These are phyloP conservation scores for Parascotia fuliginaria DNA, from an alignment of 2,888 invertebrate species.

Conservation along the genomic window DNA sequence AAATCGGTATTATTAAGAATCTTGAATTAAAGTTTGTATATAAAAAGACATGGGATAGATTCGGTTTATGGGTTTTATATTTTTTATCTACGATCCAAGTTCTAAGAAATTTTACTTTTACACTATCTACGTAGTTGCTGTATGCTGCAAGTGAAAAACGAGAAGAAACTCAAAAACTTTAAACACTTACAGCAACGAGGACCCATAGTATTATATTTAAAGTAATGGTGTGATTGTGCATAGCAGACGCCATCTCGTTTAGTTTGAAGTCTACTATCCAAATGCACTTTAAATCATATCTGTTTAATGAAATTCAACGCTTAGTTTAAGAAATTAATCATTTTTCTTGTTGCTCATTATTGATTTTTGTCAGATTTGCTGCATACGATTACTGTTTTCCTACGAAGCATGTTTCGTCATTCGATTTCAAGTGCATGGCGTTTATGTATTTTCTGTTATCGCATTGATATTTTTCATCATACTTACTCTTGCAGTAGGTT, in stretches of 20 bases:
- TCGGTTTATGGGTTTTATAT: too few species aligned
- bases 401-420: not conserved
- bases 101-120: too few species aligned
- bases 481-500: too few species aligned
- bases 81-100: too few species aligned
- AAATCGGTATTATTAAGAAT: too few species aligned
- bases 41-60: too few species aligned
- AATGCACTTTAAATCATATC: conserved; percentile 7
- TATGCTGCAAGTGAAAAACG: not conserved
- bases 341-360: conserved; percentile 3
- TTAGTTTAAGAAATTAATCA: conserved; percentile 24
- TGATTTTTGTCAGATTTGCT: too few species aligned
- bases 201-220: conserved; percentile 19
- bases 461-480: too few species aligned
- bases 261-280: conserved; percentile 15
- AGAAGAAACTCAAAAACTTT: not conserved
- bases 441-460: too few species aligned
- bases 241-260: conserved; percentile 23
- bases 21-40: too few species aligned
- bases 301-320: conserved; percentile 17
- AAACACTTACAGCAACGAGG: conserved; percentile 27
- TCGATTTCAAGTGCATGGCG: not conserved
- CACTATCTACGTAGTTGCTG: not conserved
- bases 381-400: too few species aligned
- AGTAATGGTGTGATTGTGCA: conserved; percentile 17